These are phyloP conservation scores for Planiliza haematocheilus DNA, from an alignment of 2,113 vertebrate genomes.

Conservation along the genomic window DNA sequence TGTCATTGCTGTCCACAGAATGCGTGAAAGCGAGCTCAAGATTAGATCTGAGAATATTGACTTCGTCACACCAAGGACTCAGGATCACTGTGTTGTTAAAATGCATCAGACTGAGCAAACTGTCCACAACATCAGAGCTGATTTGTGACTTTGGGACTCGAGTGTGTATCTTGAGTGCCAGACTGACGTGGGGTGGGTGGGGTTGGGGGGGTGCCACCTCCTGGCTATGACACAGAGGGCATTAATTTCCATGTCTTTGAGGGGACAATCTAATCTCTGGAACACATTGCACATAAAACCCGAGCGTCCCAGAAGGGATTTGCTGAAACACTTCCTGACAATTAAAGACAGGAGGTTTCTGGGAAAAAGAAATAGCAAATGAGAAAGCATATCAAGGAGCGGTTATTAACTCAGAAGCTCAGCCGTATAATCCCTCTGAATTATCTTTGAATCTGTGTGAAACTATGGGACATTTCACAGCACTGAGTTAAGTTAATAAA, in stretches of 20 bases:
- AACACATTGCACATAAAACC: constrained; percentile 63
- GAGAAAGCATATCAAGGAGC: background rate
- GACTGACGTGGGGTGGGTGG: no score
- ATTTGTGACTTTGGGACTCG: no score
- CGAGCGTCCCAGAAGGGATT: constrained; percentile 34
- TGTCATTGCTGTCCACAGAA: background rate
- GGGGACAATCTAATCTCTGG: constrained; percentile 68
- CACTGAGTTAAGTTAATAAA: background rate
- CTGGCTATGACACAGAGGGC: constrained; percentile 63
- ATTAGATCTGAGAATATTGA: background rate
- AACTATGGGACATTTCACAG: background rate
- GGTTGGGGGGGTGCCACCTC: constrained; percentile 25
- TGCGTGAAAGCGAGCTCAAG: background rate
- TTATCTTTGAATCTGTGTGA: background rate
- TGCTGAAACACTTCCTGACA: constrained; percentile 30
- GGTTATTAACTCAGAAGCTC: background rate
- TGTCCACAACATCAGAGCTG: no score
- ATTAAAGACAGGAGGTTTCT: constrained; percentile 29
- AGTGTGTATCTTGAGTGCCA: no score
- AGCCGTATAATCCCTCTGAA: background rate
- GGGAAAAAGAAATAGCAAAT: background rate
- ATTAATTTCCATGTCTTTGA: constrained; percentile 72
- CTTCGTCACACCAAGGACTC: constrained; percentile 19
- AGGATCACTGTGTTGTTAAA: constrained; percentile 20
- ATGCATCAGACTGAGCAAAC: constrained; percentile 32